phyloP scores from a whole-genome alignment of 2,113 vertebrate genomes.

The Penelope pileata region DNA sequence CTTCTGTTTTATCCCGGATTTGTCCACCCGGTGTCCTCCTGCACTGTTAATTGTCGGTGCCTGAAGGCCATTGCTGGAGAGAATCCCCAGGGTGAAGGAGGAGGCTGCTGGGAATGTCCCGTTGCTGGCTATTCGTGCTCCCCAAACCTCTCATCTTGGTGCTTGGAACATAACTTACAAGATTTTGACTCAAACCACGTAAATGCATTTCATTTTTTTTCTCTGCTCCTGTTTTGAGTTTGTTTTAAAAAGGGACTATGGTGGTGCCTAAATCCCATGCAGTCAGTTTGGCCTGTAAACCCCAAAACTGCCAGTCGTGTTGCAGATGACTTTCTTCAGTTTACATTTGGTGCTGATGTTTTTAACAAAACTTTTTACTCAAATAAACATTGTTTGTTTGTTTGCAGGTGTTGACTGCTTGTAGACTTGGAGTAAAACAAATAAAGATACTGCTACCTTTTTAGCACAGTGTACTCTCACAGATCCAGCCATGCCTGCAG shows the following conservation, averaged over 20 bases:
- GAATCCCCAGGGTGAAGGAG: neutral
- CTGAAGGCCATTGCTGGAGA: neutral
- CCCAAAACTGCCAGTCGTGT: neutral
- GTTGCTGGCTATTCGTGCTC: neutral
- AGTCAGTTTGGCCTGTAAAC: neutral
- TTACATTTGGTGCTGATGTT: neutral
- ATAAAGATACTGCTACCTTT: neutral
- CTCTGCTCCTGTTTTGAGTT: neutral
- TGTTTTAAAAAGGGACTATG: neutral
- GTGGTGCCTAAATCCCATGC: neutral
- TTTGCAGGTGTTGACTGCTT: neutral
- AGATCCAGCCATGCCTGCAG: constrained; percentile 75
- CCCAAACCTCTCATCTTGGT: neutral
- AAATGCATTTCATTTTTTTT: neutral
- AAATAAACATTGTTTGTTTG: neutral
- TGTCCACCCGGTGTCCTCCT: neutral
- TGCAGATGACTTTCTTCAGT: neutral
- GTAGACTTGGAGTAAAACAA: neutral
- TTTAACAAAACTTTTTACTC: neutral
- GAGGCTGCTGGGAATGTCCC: neutral
- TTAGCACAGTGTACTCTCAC: neutral
- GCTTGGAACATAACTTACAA: neutral
- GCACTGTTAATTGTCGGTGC: neutral
- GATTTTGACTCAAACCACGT: neutral
- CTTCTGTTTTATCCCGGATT: neutral